Conservation (phyloP, 2,888 invertebrate genomes). For the Galerucella calmariensis region DNA sequence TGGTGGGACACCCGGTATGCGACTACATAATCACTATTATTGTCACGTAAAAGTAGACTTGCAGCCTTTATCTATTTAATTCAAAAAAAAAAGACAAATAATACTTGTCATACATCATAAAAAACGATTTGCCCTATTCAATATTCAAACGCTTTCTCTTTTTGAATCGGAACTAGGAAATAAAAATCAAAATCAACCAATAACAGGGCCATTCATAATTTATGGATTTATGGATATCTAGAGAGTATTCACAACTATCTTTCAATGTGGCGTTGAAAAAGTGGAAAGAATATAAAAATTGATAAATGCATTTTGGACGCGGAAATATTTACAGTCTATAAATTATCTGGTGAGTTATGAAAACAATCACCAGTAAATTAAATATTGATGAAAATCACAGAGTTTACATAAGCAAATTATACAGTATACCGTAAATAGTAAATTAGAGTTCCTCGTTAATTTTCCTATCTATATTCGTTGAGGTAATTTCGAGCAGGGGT, state of each 20-base stretch:
- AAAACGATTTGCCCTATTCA: not conserved
- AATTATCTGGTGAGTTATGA: not conserved
- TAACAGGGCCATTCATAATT: slow-evolving; percentile 8
- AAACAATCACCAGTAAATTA: not conserved
- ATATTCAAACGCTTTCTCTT: slow-evolving; percentile 2
- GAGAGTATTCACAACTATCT: not conserved
- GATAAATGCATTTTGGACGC: not conserved
- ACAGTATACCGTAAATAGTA: not conserved
- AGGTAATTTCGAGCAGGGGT: too few relatives aligned
- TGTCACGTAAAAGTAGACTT: not conserved
- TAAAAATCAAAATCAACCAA: slow-evolving; percentile 10
- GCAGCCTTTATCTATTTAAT: not conserved
- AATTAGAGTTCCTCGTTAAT: not conserved
- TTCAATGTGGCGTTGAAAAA: not conserved
- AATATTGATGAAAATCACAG: not conserved
- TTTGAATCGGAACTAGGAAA: slow-evolving; percentile 5
- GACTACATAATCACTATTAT: not conserved
- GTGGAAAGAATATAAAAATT: not conserved
- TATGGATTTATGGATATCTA: slow-evolving; percentile 9
- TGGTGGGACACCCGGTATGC: not conserved
- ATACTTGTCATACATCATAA: not conserved
- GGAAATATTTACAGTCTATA: not conserved
- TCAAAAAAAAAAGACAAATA: not conserved
- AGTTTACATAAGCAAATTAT: not conserved
- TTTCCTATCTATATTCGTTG: too few relatives aligned